A percentile compares a stretch with the other conserved stretches of the same genome.
phyloP scores from a whole-genome alignment of 2,888 invertebrate genomes.

The Sicus ferrugineus region DNA sequence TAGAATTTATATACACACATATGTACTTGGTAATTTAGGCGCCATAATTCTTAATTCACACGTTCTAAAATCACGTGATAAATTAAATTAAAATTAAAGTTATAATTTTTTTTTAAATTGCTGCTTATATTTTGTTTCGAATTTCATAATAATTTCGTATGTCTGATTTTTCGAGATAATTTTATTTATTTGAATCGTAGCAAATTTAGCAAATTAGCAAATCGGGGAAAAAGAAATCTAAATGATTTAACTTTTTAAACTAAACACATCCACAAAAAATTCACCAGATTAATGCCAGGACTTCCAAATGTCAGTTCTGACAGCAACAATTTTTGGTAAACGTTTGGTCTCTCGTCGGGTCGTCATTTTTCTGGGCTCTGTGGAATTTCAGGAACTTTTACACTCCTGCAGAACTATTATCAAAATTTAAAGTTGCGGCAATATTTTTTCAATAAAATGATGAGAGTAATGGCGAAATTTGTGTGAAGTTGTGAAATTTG shows the following conservation, averaged over 20 bases:
- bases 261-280: not conserved
- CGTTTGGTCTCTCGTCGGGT: slow-evolving; percentile 1
- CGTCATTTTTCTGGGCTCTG: not conserved
- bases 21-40: too few relatives aligned
- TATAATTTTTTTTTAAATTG: not conserved
- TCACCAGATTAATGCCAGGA: too few relatives aligned
- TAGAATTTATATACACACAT: too few relatives aligned
- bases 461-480: not conserved
- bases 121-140: not conserved
- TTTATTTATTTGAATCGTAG: too few relatives aligned
- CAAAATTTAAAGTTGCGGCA: not conserved
- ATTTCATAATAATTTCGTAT: not conserved
- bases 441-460: not conserved
- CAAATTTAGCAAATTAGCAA: too few relatives aligned
- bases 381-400: not conserved
- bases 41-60: too few relatives aligned
- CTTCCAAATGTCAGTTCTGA: slow-evolving; percentile 1
- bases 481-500: slow-evolving; percentile 16
- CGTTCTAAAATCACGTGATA: too few relatives aligned
- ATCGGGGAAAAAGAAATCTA: too few relatives aligned
- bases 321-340: slow-evolving; percentile 2
- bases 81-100: too few relatives aligned
- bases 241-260: too few relatives aligned
- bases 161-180: not conserved
- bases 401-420: not conserved